Conservation (phyloP, 2,888 invertebrate genomes). For the Lasioglossum lativentre region DNA sequence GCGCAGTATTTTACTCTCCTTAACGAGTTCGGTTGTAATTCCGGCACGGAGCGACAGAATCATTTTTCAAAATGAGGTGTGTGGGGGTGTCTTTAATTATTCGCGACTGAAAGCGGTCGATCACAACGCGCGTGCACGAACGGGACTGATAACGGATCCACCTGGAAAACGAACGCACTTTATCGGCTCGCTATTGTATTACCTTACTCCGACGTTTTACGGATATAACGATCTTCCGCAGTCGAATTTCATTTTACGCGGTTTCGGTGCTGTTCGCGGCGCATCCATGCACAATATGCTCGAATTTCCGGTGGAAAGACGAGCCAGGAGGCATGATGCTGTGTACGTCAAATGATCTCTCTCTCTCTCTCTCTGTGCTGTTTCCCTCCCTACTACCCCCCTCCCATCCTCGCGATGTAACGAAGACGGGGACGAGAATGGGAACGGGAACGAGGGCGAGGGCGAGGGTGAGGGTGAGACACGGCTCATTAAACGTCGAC, state of each 20-base stretch:
- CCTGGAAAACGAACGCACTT: not conserved
- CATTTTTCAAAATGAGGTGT: slow-evolving; percentile 19
- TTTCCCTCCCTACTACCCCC: not conserved
- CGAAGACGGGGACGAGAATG: slow-evolving; percentile 38
- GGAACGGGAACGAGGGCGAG: slow-evolving; percentile 40
- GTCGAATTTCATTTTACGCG: slow-evolving; percentile 20
- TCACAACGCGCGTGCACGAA: not conserved
- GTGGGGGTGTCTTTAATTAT: slow-evolving; percentile 12
- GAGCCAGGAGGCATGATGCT: slow-evolving; percentile 27
- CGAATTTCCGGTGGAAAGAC: slow-evolving; percentile 37
- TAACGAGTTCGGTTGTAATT: slow-evolving; percentile 4
- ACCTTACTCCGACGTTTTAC: not conserved
- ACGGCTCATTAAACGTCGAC: slow-evolving; percentile 74
- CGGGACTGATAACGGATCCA: not conserved
- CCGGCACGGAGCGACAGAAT: slow-evolving; percentile 2
- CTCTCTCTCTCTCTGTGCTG: slow-evolving; percentile 12
- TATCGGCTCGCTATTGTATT: not conserved
- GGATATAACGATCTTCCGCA: not conserved
- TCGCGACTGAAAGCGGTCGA: slow-evolving; percentile 9
- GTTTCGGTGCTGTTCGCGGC: not conserved
- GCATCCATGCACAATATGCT: not conserved
- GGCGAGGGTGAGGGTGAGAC: slow-evolving; percentile 64
- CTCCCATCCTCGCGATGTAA: slow-evolving; percentile 38
- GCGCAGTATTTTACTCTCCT: not conserved
- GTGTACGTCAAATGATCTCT: slow-evolving; percentile 50